Evolutionary conservation across 2,888 invertebrate species (phyloP).

Genomic region (Trichogramma dendrolimi): DNA sequence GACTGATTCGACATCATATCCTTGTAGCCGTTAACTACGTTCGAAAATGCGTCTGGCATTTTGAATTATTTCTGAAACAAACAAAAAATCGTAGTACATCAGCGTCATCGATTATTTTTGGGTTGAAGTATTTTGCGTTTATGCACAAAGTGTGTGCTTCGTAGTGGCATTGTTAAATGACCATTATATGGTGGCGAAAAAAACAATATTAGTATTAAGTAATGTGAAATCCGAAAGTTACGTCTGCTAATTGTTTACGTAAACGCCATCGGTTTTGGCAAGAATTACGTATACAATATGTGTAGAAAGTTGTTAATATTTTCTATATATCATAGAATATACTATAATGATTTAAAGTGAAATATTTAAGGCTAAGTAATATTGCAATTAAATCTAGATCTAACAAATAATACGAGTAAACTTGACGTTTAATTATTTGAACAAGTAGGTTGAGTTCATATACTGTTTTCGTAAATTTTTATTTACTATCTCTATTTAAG

Average conservation of each 20-base stretch:
- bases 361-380: too few species aligned
- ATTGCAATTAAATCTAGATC: too few species aligned
- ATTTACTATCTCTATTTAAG: too few species aligned
- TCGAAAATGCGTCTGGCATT: slow-evolving; percentile 58
- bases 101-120: neutral
- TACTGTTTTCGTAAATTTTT: slow-evolving; percentile 6
- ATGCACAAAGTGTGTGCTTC: neutral
- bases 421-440: too few species aligned
- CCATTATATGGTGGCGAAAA: neutral
- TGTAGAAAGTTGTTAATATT: slow-evolving; percentile 20
- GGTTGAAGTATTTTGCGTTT: neutral
- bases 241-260: slow-evolving; percentile 27
- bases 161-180: too few species aligned
- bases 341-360: too few species aligned
- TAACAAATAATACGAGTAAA: too few species aligned
- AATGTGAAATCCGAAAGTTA: slow-evolving; percentile 28
- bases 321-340: slow-evolving; percentile 13
- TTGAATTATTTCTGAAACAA: slow-evolving; percentile 46
- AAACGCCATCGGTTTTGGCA: slow-evolving; percentile 24
- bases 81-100: slow-evolving; percentile 9
- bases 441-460: neutral
- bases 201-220: slow-evolving; percentile 11
- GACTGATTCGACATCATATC: slow-evolving; percentile 70
- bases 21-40: slow-evolving; percentile 60
- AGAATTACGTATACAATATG: slow-evolving; percentile 24